Evolutionary conservation across 1,140 invertebrate species (phyloP).

Genomic region (Drosophila lacteicornis): DNA sequence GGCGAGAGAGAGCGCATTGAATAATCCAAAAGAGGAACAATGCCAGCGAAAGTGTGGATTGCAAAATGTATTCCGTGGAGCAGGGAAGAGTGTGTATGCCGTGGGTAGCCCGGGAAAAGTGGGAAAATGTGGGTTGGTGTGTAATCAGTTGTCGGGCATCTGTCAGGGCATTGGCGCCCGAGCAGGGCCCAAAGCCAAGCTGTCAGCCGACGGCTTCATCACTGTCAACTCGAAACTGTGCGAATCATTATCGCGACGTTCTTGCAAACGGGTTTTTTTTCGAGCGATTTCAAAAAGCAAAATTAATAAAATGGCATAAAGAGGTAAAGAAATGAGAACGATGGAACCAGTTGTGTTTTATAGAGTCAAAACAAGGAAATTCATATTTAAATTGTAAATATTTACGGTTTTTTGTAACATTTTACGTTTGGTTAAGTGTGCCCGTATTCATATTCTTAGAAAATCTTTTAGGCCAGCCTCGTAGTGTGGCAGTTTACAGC

Average conservation of each 20-base stretch:
- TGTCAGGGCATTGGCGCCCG: slow-evolving; percentile 32
- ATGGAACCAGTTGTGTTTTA: too few relatives aligned
- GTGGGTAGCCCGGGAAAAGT: slow-evolving; percentile 1
- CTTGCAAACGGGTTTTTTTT: background rate
- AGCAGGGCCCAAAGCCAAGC: slow-evolving; percentile 17
- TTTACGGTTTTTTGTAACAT: too few relatives aligned
- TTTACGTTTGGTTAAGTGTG: too few relatives aligned
- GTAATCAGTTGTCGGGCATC: slow-evolving; percentile 43
- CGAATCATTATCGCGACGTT: slow-evolving; percentile 31
- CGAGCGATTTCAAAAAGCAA: background rate
- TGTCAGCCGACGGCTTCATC: slow-evolving; percentile 40
- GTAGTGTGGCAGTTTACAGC: too few relatives aligned
- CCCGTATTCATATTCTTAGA: too few relatives aligned
- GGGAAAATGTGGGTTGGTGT: slow-evolving; percentile 14
- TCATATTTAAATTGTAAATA: too few relatives aligned
- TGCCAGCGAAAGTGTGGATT: slow-evolving; percentile 12
- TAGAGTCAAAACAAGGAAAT: too few relatives aligned
- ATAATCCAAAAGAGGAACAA: slow-evolving; percentile 22
- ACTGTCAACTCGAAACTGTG: slow-evolving; percentile 28
- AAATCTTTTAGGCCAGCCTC: too few relatives aligned
- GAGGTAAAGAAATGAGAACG: too few relatives aligned
- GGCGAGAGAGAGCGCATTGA: slow-evolving; percentile 6
- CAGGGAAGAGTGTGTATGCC: background rate
- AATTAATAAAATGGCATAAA: too few relatives aligned
- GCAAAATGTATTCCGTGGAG: slow-evolving; percentile 8